A percentile compares a stretch with the other conserved stretches of the same genome.
Conservation (phyloP, 2,113 vertebrate species). For the Mus pahari region DNA sequence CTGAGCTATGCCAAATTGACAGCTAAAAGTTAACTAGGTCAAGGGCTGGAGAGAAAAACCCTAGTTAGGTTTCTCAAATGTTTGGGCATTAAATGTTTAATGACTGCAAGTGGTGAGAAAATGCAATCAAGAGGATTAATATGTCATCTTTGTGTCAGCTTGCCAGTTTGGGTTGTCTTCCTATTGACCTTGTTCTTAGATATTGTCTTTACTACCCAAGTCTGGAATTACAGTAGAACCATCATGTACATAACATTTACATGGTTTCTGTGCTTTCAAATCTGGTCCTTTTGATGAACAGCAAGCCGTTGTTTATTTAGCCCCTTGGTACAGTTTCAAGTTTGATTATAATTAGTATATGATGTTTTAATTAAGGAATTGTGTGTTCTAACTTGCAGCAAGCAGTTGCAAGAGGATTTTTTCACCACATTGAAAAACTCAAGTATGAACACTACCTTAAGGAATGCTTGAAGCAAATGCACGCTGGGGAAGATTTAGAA, state of each 20-base stretch:
- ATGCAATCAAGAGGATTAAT: too few relatives aligned
- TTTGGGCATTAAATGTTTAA: neutral
- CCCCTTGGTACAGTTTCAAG: neutral
- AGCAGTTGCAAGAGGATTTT: conserved; percentile 86
- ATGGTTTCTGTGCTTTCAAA: neutral
- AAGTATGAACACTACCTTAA: conserved; percentile 87
- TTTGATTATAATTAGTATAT: neutral
- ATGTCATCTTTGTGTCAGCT: too few relatives aligned
- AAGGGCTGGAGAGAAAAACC: neutral
- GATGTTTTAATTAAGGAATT: neutral
- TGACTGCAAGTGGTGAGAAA: too few relatives aligned
- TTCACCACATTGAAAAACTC: conserved; percentile 86
- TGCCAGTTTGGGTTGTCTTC: neutral
- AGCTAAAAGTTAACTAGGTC: neutral
- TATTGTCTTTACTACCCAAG: neutral
- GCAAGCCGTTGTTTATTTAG: neutral
- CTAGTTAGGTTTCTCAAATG: neutral
- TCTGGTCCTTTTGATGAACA: neutral
- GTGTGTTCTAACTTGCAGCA: conserved; percentile 74
- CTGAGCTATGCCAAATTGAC: neutral
- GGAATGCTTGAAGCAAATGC: conserved; percentile 83
- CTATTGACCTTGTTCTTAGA: neutral
- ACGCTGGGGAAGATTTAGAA: conserved; percentile 85
- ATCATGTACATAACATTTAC: neutral
- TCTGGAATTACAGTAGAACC: neutral